Evolutionary conservation across 2,888 invertebrate species (phyloP), one percentile per base, ranked within the genome.

Genomic region (Asteroscopus sphinx): DNA sequence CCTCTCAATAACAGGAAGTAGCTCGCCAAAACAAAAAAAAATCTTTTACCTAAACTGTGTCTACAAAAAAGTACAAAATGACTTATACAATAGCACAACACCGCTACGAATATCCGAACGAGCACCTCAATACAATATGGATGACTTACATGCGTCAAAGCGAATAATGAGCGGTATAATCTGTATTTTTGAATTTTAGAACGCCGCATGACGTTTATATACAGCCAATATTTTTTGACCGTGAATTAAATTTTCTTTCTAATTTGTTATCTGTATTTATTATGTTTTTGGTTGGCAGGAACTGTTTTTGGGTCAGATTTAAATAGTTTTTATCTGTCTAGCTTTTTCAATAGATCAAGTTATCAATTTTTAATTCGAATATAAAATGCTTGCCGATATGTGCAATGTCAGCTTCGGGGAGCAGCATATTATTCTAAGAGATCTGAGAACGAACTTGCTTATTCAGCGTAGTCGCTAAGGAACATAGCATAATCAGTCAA

Each of bases 61-160:
- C 5, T 21, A 21, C 21, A 3, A 21, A 21, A 21, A 21, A 21
- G 21, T 21, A 21, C 17, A 2, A 37, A n/a, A 6, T 8, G 21
- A 37, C 5, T 16, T 37, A 11, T n/a, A 17, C 17, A 21, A 9
- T 4, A 11, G 16, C 3, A 17, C 17, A 42, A 1, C 17, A 13
- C 57, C 13, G 32, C 28, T 33, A 59, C 42, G 37, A 33, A 37
- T 66, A 62, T 62, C 47, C 59, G 25, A 65, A 56, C 46, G 65
- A 45, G 15, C 48, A 44, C 30, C 47, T 62, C 35, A 69, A 80
- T 82, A 80, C 80, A 82, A 77, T 76, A 81, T 81, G 53, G 39
- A 80, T 78, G 69, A 1, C n/a, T 16, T 13, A 49, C 41, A 68
- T 76, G 72, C 74, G 70, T 60, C 74, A 68, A 59, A 56, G 26